These are phyloP conservation scores for Thumatha senex DNA, from an alignment of 2,888 invertebrate genomes.

Conservation along the genomic window DNA sequence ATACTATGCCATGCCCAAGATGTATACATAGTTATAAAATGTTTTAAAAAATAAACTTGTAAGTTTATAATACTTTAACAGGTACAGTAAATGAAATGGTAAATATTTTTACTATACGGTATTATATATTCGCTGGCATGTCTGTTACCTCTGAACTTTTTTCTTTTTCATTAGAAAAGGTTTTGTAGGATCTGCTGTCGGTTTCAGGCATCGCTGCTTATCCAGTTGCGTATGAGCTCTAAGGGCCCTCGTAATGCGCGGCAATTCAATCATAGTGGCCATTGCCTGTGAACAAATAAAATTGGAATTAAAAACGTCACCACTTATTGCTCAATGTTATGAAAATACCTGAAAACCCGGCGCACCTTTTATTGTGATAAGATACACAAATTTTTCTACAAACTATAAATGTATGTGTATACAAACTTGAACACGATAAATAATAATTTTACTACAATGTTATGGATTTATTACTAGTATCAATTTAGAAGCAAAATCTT, in stretches of 20 bases:
- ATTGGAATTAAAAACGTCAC: background rate
- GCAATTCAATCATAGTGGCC: conserved; percentile 70
- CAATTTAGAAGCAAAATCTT: no score
- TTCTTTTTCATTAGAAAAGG: conserved; percentile 38
- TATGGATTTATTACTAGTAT: no score
- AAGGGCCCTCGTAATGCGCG: conserved; percentile 86
- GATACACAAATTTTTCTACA: conserved; percentile 4
- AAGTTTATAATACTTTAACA: no score
- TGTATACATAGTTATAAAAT: no score
- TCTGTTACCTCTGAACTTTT: conserved; percentile 56
- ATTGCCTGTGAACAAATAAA: background rate
- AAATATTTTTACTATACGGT: no score
- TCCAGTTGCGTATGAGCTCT: conserved; percentile 84
- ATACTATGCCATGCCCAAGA: no score
- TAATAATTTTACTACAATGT: no score
- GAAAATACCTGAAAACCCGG: conserved; percentile 8
- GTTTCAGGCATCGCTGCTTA: conserved; percentile 71
- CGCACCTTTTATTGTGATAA: conserved; percentile 27
- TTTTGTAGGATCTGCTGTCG: conserved; percentile 44
- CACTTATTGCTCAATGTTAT: background rate
- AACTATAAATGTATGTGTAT: background rate
- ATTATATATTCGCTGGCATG: no score
- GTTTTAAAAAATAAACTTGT: no score
- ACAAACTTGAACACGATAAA: no score
- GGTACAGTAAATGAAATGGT: no score